These are phyloP conservation scores for Helobdella robusta DNA, from an alignment of 2,888 invertebrate species.

Conservation along the genomic window DNA sequence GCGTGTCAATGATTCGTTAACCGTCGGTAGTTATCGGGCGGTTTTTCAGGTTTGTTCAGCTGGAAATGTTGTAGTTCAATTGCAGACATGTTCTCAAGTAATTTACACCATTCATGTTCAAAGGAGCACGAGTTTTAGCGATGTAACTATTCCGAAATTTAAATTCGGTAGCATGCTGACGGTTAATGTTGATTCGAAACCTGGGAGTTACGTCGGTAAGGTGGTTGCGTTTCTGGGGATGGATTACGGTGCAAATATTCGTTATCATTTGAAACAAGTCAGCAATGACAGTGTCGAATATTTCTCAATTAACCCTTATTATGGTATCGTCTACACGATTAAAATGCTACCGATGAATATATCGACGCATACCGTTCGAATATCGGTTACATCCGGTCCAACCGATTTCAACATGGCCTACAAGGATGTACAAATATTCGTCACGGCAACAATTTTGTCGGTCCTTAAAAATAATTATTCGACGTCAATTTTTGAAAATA, in stretches of 20 bases:
- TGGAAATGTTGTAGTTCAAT: too few relatives aligned
- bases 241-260: neutral
- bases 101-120: too few relatives aligned
- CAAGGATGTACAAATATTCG: too few relatives aligned
- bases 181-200: neutral
- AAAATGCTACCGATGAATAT: neutral
- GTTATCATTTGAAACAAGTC: too few relatives aligned
- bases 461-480: neutral
- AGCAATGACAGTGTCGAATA: neutral
- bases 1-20: too few relatives aligned
- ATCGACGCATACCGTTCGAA: neutral
- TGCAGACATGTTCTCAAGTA: too few relatives aligned
- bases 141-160: conserved; percentile 11
- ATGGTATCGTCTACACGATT: neutral
- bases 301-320: conserved; percentile 2
- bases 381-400: neutral
- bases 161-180: neutral
- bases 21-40: too few relatives aligned
- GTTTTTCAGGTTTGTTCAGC: too few relatives aligned
- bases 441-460: too few relatives aligned
- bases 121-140: too few relatives aligned
- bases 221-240: neutral
- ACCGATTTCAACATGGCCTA: too few relatives aligned
- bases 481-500: neutral
- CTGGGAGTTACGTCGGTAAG: neutral